Evolutionary conservation across 2,888 invertebrate species (phyloP), one percentile per base, ranked within the genome.

Genomic region (Spodoptera exigua): DNA sequence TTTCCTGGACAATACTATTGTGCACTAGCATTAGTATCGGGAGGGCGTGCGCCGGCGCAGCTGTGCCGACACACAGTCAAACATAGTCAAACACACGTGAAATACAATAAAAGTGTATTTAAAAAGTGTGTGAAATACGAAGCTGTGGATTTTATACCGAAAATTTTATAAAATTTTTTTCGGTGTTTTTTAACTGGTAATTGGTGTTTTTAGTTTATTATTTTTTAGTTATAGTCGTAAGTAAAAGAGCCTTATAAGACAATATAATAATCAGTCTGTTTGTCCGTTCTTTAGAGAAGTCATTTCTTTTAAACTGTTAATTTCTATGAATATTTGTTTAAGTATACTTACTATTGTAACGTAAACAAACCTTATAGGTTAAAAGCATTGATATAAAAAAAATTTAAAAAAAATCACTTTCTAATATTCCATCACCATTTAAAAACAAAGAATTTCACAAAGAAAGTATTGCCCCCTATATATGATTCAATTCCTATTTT

Each of bases 1-100:
- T 87, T 89, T 90, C 90, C 91, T 89, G 91, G 84, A 85, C 81
- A 76, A 70, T 73, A 70, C 83, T 85, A 85, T 82, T 82, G 85
- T 79, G 74, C 67, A 76, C 83, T 83, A 83, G 82, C 85, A 79
- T 85, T 88, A 92, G 92, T 89, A 76, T 83, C 80, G 81, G 86
- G 86, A 82, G 82, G 81, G 84, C 84, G 76, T 80, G 87, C 88
- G 88, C 71, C 61, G 58, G 79, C 84, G 89, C 85, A 76, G 67
- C 77, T 66, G 70, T 78, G 76, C 79, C 53, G 55, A 77, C 76
- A 70, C 65, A 66, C 56, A 67, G 75, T 27, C 70, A 12, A 53
- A 61, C 61, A 66, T 56, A 68, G 64, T 40, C 52, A 36, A 62
- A 74, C 62, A 76, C 73, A 74, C 65, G 74, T 74, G 74, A 61